A percentile compares a stretch with the other conserved stretches of the same genome.
Evolutionary conservation across 2,797 vertebrate species (phyloP).

Genomic region (Austrolebias charrua): DNA sequence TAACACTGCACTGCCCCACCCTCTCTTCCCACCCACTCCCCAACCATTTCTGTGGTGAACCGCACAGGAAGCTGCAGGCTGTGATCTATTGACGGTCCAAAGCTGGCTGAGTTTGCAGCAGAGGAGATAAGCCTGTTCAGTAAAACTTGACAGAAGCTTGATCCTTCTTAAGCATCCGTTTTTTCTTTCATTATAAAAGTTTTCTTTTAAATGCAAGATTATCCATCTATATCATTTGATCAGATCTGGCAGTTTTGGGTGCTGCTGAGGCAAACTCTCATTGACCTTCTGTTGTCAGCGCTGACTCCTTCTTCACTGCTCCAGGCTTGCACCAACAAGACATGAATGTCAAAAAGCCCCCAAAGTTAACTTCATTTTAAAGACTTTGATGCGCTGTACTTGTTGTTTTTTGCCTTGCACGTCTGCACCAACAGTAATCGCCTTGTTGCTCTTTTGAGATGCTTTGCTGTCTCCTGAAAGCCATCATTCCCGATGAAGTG

Average conservation of each 20-base stretch:
- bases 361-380: slow-evolving; percentile 39
- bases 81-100: slow-evolving; percentile 57
- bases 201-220: slow-evolving; percentile 9
- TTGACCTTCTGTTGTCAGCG: slow-evolving; percentile 54
- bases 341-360: slow-evolving; percentile 62
- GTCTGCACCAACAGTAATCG: slow-evolving; percentile 18
- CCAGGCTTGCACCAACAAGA: slow-evolving; percentile 64
- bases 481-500: slow-evolving; percentile 43
- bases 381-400: slow-evolving; percentile 28
- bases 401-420: slow-evolving; percentile 13
- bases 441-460: slow-evolving; percentile 25
- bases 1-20: slow-evolving; percentile 64
- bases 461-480: slow-evolving; percentile 28
- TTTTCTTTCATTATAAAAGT: slow-evolving; percentile 2
- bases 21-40: slow-evolving; percentile 51
- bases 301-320: slow-evolving; percentile 47
- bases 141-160: slow-evolving; percentile 30
- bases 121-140: slow-evolving; percentile 40
- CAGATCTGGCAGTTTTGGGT: slow-evolving; percentile 13
- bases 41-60: slow-evolving; percentile 65
- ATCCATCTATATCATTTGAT: slow-evolving; percentile 6
- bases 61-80: slow-evolving; percentile 60
- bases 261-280: slow-evolving; percentile 55
- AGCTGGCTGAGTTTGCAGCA: slow-evolving; percentile 38
- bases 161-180: slow-evolving; percentile 12